Evolutionary conservation across 1,140 invertebrate species (phyloP), one percentile per base, ranked within the genome.

Genomic region (Vollenhovia emeryi): DNA sequence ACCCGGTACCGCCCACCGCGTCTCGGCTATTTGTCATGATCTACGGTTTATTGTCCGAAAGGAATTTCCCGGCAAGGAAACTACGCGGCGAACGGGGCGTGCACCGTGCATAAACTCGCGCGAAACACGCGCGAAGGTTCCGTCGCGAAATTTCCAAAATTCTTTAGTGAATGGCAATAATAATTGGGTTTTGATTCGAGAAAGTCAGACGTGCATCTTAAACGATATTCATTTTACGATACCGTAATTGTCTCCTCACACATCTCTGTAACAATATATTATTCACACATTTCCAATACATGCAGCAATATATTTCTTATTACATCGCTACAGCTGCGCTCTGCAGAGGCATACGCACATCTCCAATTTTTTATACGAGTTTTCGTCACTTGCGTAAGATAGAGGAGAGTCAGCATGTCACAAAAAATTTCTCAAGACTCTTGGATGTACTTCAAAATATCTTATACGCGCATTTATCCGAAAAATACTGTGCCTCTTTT

Each of bases 11-110:
- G 52, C 55, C 66, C 45, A 57, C 30, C 24, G 33, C 69, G 59
- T 84, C 86, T 80, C 55, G 60, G 87, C 83, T 88, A 87, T 86
- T 89, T 90, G 89, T 90, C 87, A 88, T 71, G 87, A 84, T 82
- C 86, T 82, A 88, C 86, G 75, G 69, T 85, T 89, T 87, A 88
- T 88, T 88, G 85, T 80, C 71, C 86, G 66, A 82, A 69, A 83
- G 60, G 60, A 86, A 87, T 87, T 86, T 84, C 36, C 60, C 50
- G 7, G 36, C 40, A 43, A 68, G 79, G 62, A 83, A 90, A 88
- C 74, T 87, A 82, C 71, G 40, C 40, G 24, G 24, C 45, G 48
- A 57, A 48, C 40, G 27, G 48, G 62, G 69, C 50, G 85, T 74
- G 75, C 36, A 50, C 5, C 80, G 43, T 45, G 79, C 50, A 71